phyloP scores from a whole-genome alignment of 2,113 vertebrate genomes.

The Amblyopsis rosae region DNA sequence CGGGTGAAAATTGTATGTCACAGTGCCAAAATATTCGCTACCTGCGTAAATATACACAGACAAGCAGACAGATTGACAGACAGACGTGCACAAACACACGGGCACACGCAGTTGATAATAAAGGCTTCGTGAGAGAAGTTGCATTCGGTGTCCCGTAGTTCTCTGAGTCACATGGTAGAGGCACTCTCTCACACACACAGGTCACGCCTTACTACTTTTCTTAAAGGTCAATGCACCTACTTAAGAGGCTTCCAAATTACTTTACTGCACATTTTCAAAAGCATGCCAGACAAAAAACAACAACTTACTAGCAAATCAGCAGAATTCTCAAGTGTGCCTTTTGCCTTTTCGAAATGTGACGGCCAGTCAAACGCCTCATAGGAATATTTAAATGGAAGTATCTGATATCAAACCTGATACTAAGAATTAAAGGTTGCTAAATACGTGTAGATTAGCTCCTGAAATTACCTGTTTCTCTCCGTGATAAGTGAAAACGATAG shows the following conservation, averaged over 20 bases:
- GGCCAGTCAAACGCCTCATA: conserved; percentile 1
- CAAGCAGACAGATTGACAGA: neutral
- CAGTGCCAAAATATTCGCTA: neutral
- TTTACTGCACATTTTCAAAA: conserved; percentile 78
- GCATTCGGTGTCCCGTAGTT: conserved; percentile 62
- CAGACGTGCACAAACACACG: conserved; percentile 2
- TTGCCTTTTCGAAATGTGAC: conserved; percentile 27
- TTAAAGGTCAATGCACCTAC: conserved; percentile 85
- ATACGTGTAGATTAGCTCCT: conserved; percentile 5
- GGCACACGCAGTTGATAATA: conserved; percentile 14
- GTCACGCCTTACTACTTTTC: conserved; percentile 78
- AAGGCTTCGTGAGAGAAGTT: conserved; percentile 32
- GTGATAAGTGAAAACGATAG: conserved; percentile 45
- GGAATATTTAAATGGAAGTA: conserved; percentile 7
- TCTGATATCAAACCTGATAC: conserved; percentile 37
- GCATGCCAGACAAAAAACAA: conserved; percentile 39
- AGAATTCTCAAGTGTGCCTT: conserved; percentile 25
- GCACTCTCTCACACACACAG: conserved; percentile 73
- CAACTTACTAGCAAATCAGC: conserved; percentile 41
- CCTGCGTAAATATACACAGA: neutral
- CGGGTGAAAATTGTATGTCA: conserved; percentile 12
- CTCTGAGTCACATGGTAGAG: conserved; percentile 65
- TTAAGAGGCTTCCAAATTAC: conserved; percentile 78
- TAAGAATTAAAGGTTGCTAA: conserved; percentile 30
- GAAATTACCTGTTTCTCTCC: conserved; percentile 40